phyloP scores from a whole-genome alignment of 53 echinoderm and acorn worm species.

The Paracentrotus lividus region DNA sequence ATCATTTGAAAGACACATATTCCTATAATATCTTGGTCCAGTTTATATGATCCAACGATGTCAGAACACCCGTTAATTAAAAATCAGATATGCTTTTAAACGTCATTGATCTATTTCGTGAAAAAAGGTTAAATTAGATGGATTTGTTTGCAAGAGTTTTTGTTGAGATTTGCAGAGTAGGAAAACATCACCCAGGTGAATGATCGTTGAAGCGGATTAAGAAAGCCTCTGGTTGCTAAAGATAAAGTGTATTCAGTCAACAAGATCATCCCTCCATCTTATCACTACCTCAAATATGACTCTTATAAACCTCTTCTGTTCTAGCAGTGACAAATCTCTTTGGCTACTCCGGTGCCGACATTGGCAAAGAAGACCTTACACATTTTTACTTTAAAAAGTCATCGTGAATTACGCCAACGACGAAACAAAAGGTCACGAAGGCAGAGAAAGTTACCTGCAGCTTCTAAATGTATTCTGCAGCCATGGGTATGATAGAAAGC shows the following conservation, averaged over 20 bases:
- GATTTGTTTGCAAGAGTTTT: constrained; percentile 26
- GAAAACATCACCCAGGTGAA: constrained; percentile 46
- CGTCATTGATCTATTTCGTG: constrained; percentile 5
- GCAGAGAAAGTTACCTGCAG: background rate
- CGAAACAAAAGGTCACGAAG: background rate
- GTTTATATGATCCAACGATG: background rate
- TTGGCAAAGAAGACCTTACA: constrained; percentile 6
- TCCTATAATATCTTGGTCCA: background rate
- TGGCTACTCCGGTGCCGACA: constrained; percentile 41
- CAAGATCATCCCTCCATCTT: constrained; percentile 22
- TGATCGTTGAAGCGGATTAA: constrained; percentile 45
- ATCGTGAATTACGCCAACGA: background rate
- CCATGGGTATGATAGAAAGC: background rate
- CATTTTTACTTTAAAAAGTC: background rate
- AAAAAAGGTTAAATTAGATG: background rate
- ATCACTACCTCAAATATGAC: constrained; percentile 44
- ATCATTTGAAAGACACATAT: background rate
- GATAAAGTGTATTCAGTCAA: constrained; percentile 11
- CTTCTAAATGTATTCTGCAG: background rate
- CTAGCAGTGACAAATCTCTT: constrained; percentile 26
- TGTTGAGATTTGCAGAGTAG: constrained; percentile 20
- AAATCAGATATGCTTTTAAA: too few species aligned
- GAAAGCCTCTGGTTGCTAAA: constrained; percentile 30
- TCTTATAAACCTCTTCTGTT: background rate
- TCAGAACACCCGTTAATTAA: too few species aligned